phyloP scores from a whole-genome alignment of 2,113 vertebrate species.

The Elgaria multicarinata region DNA sequence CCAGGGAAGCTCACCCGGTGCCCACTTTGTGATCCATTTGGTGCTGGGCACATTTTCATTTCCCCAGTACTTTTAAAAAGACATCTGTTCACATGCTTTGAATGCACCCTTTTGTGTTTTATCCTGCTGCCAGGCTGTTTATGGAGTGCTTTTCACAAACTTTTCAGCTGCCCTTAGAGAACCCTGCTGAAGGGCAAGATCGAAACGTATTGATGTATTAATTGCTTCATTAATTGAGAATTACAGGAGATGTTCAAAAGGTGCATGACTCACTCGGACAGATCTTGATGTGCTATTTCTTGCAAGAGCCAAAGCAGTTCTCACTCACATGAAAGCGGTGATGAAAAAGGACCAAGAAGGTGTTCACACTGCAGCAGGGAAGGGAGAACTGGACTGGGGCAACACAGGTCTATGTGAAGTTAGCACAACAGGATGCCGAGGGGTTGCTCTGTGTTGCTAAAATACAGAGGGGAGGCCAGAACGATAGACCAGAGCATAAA shows the following conservation, averaged over 20 bases:
- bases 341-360: not conserved
- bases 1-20: not conserved
- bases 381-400: not conserved
- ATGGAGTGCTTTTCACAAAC: not conserved
- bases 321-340: not conserved
- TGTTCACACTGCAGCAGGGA: not conserved
- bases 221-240: not conserved
- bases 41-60: not conserved
- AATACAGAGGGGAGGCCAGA: not conserved
- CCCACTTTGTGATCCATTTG: not conserved
- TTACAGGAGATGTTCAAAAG: not conserved
- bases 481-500: not conserved
- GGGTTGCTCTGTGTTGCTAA: no score
- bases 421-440: not conserved
- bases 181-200: not conserved
- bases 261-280: not conserved
- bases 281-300: not conserved
- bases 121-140: not conserved
- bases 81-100: not conserved
- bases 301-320: not conserved
- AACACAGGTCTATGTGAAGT: not conserved
- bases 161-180: not conserved
- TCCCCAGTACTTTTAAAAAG: not conserved
- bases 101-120: not conserved
- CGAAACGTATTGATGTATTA: not conserved